Evolutionary conservation across 2,888 invertebrate genomes (phyloP).

Genomic region (Perizoma flavofasciatum): DNA sequence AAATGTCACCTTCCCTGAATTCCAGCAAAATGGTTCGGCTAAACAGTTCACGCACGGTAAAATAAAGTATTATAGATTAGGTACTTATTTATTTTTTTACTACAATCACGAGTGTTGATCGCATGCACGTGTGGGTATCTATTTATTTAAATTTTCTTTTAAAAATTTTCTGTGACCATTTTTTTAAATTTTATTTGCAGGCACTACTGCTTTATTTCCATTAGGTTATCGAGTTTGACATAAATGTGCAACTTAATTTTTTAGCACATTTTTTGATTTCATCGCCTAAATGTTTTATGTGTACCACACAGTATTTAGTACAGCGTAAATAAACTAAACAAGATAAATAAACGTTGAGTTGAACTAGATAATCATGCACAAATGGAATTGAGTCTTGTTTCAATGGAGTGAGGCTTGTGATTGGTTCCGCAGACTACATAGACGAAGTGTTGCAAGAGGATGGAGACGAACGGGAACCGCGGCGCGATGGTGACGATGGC

Average conservation of each 20-base stretch:
- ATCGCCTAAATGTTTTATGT: conserved; percentile 35
- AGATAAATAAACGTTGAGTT: conserved; percentile 25
- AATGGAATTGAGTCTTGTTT: conserved; percentile 26
- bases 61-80: conserved; percentile 88
- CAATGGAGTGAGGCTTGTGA: conserved; percentile 24
- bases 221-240: conserved; percentile 41
- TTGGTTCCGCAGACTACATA: conserved; percentile 88
- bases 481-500: conserved; percentile 88
- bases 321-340: conserved; percentile 24
- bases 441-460: conserved; percentile 90
- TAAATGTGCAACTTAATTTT: conserved; percentile 24
- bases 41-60: conserved; percentile 95
- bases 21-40: conserved; percentile 94
- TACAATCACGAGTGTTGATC: conserved; percentile 79
- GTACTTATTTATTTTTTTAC: conserved; percentile 81
- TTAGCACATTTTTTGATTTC: conserved; percentile 30
- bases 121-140: conserved; percentile 81
- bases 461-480: conserved; percentile 78
- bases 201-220: conserved; percentile 61
- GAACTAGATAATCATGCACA: conserved; percentile 23
- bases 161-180: conserved; percentile 47
- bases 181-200: conserved; percentile 53
- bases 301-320: conserved; percentile 32
- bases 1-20: conserved; percentile 95
- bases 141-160: conserved; percentile 54